Evolutionary conservation across 2,113 vertebrate species (phyloP), one percentile per base, ranked within the genome.

Genomic region (Mionectes macconnelli): DNA sequence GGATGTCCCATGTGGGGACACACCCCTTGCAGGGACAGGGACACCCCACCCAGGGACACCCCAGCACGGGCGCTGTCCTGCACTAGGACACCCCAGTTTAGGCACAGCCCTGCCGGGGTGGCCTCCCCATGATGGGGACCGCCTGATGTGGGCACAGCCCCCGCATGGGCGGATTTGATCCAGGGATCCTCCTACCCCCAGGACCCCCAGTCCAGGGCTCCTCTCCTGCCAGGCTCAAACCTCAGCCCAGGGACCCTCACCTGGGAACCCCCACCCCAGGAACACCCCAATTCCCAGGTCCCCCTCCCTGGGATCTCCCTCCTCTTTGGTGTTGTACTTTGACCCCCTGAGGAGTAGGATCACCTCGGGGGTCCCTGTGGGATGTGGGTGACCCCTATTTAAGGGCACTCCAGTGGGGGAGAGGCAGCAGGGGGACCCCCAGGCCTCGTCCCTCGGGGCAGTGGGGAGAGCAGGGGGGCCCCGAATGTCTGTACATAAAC

Each of bases 271-370:
- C 31, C 25, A 16, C 19, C 45, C 78, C 40, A 70, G 74, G 83
- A 74, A 57, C 21, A 11, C 25, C 52, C 79, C 6, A 14, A n/a
- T 45, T 45, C 75, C 83, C 64, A 39, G 66, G 45, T 55, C 47
- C 70, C 79, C 53, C 68, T 64, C 47, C 57, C 14, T 42, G 49
- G 77, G 86, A 28, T 35, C 17, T 79, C 20, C 31, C 57, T 90
- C 37, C 44, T 24, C 25, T 87, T 87, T 20, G 39, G 86, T 95
- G 95, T 96, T 96, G 67, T 95, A 92, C 82, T 87, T 94, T 94
- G 95, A 89, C 33, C 49, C 78, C 35, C 2, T 4, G 10, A 33
- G 18, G 55, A n/a, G 59, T 55, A 37, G 44, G 67, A 69, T 3
- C 14, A 45, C 50, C 10, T 7, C 4, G 6, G 14, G 35, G 72